Evolutionary conservation across 2,888 invertebrate genomes (phyloP).

Genomic region (Acleris sparsana): DNA sequence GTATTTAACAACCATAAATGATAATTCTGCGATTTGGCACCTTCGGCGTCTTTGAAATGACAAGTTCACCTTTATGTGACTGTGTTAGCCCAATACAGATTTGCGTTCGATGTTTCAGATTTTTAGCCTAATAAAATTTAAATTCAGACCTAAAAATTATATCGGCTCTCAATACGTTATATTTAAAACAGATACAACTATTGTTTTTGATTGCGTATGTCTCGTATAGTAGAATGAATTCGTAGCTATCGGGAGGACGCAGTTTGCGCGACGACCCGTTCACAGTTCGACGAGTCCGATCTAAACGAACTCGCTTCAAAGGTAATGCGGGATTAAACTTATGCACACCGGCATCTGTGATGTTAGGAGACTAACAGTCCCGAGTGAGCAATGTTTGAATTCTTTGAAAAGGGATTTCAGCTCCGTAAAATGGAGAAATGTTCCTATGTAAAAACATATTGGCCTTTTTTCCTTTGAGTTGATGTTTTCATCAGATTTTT

Average conservation of each 20-base stretch:
- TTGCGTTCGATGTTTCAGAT: too few relatives aligned
- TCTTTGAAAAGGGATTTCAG: constrained; percentile 17
- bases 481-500: neutral
- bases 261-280: constrained; percentile 22
- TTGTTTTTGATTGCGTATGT: too few relatives aligned
- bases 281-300: constrained; percentile 20
- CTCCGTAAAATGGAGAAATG: constrained; percentile 9
- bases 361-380: constrained; percentile 15
- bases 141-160: too few relatives aligned
- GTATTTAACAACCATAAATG: constrained; percentile 3
- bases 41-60: too few relatives aligned
- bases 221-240: neutral
- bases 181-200: too few relatives aligned
- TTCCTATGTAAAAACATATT: neutral
- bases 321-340: constrained; percentile 46
- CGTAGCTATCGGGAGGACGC: neutral
- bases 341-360: constrained; percentile 44
- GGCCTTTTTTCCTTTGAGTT: constrained; percentile 8
- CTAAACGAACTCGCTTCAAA: constrained; percentile 46
- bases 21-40: neutral
- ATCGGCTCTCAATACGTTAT: too few relatives aligned
- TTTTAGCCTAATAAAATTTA: too few relatives aligned
- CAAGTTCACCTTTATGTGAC: too few relatives aligned
- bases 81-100: too few relatives aligned
- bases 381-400: constrained; percentile 17